Evolutionary conservation across 35 echinoderm and acorn worm species (phyloP).

Genomic region (Stichopus chloronotus): DNA sequence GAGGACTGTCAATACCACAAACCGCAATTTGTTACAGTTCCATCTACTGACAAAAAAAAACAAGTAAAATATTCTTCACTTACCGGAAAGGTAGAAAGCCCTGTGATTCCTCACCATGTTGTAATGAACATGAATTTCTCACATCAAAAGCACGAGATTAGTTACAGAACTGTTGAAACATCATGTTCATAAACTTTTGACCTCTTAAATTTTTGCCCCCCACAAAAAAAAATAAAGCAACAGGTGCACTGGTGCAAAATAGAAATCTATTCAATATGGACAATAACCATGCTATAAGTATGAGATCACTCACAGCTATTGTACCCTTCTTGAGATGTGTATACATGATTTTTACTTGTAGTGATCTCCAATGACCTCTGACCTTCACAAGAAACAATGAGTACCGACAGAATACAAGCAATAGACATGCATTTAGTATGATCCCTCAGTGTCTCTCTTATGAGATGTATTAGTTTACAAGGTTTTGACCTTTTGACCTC

Average conservation of each 20-base stretch:
- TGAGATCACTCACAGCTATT: neutral
- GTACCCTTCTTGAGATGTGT: neutral
- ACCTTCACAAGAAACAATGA: neutral
- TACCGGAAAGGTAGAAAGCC: too few relatives aligned
- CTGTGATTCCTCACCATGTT: too few relatives aligned
- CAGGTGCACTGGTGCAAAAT: too few relatives aligned
- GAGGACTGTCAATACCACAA: too few relatives aligned
- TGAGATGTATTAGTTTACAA: neutral
- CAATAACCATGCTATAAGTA: neutral
- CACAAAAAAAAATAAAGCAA: too few relatives aligned
- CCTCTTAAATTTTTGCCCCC: neutral
- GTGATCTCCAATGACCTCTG: neutral
- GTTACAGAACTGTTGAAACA: too few relatives aligned
- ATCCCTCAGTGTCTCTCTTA: neutral
- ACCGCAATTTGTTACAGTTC: too few relatives aligned
- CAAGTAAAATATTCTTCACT: too few relatives aligned
- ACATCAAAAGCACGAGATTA: too few relatives aligned
- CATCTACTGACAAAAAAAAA: too few relatives aligned
- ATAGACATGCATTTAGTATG: neutral
- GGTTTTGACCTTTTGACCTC: neutral
- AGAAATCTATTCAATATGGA: neutral
- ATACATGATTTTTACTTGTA: neutral
- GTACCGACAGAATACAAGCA: neutral
- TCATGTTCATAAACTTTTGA: neutral
- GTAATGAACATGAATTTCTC: too few relatives aligned